A percentile compares a stretch with the other conserved stretches of the same genome.
These are phyloP conservation scores for Arctia plantaginis DNA, from an alignment of 2,888 invertebrate species.

Conservation along the genomic window DNA sequence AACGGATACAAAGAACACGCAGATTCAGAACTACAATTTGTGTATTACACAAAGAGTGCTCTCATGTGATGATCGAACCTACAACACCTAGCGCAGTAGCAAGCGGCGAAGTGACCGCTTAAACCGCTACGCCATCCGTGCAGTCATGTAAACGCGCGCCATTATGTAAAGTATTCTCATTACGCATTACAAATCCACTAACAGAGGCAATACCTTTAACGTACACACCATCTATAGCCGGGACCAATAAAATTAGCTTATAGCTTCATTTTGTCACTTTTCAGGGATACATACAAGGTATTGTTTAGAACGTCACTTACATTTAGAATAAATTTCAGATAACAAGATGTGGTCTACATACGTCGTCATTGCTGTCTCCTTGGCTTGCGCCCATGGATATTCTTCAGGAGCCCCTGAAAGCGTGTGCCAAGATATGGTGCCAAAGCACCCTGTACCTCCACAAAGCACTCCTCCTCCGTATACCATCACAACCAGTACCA, in stretches of 20 bases:
- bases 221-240: background rate
- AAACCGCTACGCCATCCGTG: too few relatives aligned
- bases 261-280: background rate
- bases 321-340: slow-evolving; percentile 28
- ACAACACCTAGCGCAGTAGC: too few relatives aligned
- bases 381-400: slow-evolving; percentile 78
- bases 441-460: slow-evolving; percentile 88
- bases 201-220: background rate
- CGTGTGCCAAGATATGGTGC: slow-evolving; percentile 89
- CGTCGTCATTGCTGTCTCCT: slow-evolving; percentile 61
- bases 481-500: slow-evolving; percentile 78
- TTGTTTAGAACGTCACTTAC: slow-evolving; percentile 2
- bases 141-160: background rate
- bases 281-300: background rate
- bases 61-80: too few relatives aligned
- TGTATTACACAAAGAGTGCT: too few relatives aligned
- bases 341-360: slow-evolving; percentile 66
- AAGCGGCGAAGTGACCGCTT: too few relatives aligned
- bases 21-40: too few relatives aligned
- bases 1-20: too few relatives aligned
- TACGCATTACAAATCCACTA: background rate
- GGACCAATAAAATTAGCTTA: background rate
- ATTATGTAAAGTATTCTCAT: background rate
- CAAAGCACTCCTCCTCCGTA: slow-evolving; percentile 88
- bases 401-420: slow-evolving; percentile 88